Evolutionary conservation across 2,113 vertebrate species (phyloP).

Genomic region (Prietella phreatophila): DNA sequence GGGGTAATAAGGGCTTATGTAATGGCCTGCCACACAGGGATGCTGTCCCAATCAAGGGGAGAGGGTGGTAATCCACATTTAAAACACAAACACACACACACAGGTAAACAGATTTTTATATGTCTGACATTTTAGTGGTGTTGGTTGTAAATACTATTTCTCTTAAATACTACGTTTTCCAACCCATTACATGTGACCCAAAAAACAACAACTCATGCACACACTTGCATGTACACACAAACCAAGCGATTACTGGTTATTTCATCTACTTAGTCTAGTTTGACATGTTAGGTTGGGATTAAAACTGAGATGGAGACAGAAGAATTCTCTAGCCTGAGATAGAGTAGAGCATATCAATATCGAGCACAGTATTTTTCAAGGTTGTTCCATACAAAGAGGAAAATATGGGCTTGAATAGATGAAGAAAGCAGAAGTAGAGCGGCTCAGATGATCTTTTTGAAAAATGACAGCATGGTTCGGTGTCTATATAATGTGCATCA

Average conservation of each 20-base stretch:
- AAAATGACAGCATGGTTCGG: not conserved
- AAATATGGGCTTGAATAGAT: not conserved
- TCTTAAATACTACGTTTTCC: not conserved
- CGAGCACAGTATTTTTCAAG: conserved; percentile 15
- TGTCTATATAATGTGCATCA: not conserved
- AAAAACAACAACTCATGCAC: conserved; percentile 4
- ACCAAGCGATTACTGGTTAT: conserved; percentile 4
- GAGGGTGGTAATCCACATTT: not conserved
- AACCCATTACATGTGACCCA: not conserved
- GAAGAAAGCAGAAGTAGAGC: not conserved
- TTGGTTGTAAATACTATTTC: conserved; percentile 11
- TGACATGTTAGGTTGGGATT: not conserved
- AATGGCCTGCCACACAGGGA: not conserved
- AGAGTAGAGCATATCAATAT: conserved; percentile 3
- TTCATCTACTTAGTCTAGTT: conserved; percentile 22
- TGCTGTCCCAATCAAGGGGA: not conserved
- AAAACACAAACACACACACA: not conserved
- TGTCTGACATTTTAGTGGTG: not conserved
- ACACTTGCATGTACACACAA: not conserved
- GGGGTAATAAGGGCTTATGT: conserved; percentile 6
- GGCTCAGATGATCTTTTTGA: not conserved
- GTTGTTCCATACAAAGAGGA: conserved; percentile 21
- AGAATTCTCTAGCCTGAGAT: conserved; percentile 26
- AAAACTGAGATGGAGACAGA: not conserved
- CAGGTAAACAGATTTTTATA: not conserved